These are phyloP conservation scores for Antechinus flavipes DNA, from an alignment of 2,113 vertebrate genomes.

Conservation along the genomic window DNA sequence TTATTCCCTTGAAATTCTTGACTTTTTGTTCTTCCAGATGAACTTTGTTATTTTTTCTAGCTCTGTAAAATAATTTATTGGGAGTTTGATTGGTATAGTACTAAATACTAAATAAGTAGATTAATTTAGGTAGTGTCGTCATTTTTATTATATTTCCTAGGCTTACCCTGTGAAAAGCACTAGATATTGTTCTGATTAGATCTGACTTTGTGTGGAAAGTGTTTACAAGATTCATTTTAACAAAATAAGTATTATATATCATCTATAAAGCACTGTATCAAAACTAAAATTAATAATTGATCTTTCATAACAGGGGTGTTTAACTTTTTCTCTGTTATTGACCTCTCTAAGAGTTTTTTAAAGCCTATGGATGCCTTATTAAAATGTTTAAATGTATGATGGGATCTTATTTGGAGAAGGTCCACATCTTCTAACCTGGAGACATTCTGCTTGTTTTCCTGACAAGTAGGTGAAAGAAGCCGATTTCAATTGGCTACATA, in stretches of 20 bases:
- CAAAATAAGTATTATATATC: conserved; percentile 3
- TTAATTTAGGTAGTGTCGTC: too few relatives aligned
- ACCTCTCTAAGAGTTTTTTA: neutral
- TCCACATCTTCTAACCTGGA: neutral
- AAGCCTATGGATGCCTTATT: neutral
- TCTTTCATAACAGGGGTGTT: neutral
- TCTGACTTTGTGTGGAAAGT: too few relatives aligned
- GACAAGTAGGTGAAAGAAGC: neutral
- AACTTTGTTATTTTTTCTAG: too few relatives aligned
- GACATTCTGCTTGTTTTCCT: neutral
- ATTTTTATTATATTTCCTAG: too few relatives aligned
- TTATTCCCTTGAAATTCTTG: too few relatives aligned
- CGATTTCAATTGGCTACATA: neutral
- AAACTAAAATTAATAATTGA: conserved; percentile 13
- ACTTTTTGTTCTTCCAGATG: too few relatives aligned
- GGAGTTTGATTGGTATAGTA: too few relatives aligned
- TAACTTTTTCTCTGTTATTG: neutral
- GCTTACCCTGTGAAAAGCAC: too few relatives aligned
- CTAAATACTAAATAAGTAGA: too few relatives aligned
- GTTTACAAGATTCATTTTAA: conserved; percentile 3
- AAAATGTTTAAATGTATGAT: neutral
- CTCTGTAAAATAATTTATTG: too few relatives aligned
- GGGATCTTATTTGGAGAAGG: neutral
- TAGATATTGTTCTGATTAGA: too few relatives aligned
- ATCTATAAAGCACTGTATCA: conserved; percentile 26